phyloP scores from a whole-genome alignment of 1,140 invertebrate genomes.

The Drosophila chauvacae region DNA sequence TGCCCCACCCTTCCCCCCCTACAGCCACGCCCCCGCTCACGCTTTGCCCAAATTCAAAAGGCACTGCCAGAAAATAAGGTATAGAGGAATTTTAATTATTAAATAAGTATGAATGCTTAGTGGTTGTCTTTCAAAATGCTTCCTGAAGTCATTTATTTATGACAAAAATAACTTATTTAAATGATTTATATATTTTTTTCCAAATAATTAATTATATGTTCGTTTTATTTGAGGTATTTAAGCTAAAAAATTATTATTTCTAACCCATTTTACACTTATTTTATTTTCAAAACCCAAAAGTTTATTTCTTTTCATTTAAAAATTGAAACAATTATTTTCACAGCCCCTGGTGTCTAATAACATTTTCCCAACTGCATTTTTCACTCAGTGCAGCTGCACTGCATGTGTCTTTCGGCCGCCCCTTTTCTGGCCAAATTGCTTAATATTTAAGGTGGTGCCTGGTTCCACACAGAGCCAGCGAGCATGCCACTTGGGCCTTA shows the following conservation, averaged over 20 bases:
- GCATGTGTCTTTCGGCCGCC: constrained; percentile 10
- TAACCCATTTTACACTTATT: not conserved
- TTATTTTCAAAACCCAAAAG: too few relatives aligned
- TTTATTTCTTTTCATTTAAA: too few relatives aligned
- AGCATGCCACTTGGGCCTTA: constrained; percentile 44
- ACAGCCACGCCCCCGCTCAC: constrained; percentile 19
- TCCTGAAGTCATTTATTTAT: not conserved
- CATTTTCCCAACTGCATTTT: not conserved
- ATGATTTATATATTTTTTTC: not conserved
- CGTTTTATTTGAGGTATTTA: not conserved
- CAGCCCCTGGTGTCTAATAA: not conserved
- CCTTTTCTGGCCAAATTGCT: constrained; percentile 50
- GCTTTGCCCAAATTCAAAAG: not conserved
- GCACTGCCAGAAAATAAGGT: not conserved
- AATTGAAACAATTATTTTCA: too few relatives aligned
- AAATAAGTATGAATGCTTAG: not conserved
- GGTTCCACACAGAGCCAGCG: constrained; percentile 10
- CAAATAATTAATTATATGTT: not conserved
- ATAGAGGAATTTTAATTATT: not conserved
- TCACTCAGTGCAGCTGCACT: constrained; percentile 17
- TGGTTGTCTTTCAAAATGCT: not conserved
- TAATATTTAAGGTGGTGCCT: constrained; percentile 67
- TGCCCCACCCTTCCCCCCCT: constrained; percentile 25
- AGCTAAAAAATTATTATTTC: not conserved
- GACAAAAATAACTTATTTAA: not conserved